These are phyloP conservation scores for Plebejus argus DNA, from an alignment of 2,888 invertebrate genomes.

Conservation along the genomic window DNA sequence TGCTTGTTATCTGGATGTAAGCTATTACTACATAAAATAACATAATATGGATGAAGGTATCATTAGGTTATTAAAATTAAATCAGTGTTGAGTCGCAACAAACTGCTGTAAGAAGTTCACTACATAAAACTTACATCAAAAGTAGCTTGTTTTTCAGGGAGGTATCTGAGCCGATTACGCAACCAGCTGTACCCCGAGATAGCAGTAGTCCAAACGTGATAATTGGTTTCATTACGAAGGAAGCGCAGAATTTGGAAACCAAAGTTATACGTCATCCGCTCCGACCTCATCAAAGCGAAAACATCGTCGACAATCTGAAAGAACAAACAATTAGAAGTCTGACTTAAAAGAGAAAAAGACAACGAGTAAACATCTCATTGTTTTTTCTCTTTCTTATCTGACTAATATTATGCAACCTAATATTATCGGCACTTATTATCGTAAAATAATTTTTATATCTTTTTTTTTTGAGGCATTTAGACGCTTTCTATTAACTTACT, in stretches of 20 bases:
- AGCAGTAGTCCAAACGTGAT: conserved; percentile 71
- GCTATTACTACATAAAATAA: no score
- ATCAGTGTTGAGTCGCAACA: no score
- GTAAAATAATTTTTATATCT: no score
- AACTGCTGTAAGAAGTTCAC: not conserved
- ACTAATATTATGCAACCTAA: no score
- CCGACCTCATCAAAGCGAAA: conserved; percentile 67
- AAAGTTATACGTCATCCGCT: conserved; percentile 53
- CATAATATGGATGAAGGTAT: no score
- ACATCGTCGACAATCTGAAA: conserved; percentile 69
- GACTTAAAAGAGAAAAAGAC: no score
- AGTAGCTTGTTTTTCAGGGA: conserved; percentile 57
- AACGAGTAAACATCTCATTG: no score
- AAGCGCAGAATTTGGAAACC: conserved; percentile 69
- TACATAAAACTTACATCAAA: conserved; percentile 62
- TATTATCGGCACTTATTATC: no score
- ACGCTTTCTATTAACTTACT: conserved; percentile 54
- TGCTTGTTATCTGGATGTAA: no score
- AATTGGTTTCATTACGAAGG: conserved; percentile 60
- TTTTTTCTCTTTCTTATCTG: no score
- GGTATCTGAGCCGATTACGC: conserved; percentile 63
- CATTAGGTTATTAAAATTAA: no score
- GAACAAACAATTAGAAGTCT: not conserved
- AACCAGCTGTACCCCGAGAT: conserved; percentile 67
- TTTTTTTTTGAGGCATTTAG: not conserved